Base-by-base conservation (phyloP, 2,888 invertebrate genomes). In the Mythimna loreyi region DNA sequence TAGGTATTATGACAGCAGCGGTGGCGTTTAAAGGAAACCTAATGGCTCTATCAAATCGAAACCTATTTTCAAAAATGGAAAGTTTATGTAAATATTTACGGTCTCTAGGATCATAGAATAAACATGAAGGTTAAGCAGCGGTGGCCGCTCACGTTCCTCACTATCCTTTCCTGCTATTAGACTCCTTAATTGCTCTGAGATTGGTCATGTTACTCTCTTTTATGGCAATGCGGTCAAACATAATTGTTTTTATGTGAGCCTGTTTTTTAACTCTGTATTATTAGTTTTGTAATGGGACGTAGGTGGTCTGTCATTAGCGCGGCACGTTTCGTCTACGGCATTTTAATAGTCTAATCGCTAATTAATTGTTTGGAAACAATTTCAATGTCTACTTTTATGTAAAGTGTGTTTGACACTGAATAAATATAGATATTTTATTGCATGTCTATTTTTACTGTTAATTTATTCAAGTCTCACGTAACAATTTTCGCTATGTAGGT, bases 221-320 rank as follows among this genome's bases (percentile, higher is more conserved):
- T 94, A 95, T 94, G 94, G 95, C 94, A 93, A 93, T 89, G 94
- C 94, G 95, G 94, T 93, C 94, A 92, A 92, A 92, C 90, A 90
- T 94, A 93, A 95, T 95, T 94, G 94, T 94, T 94, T 95, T 95
- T 94, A 95, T 93, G 94, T 89, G 90, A 90, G 92, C 90, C 93
- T 93, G 92, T 92, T 94, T 95, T 94, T 93, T 89, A 86, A 90
- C 83, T 79, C 60, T 64, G 73, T 80, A 83, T 85, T 93, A 93
- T 93, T 92, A 90, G 90, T 92, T 92, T 89, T 92, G 91, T 91
- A 89, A 90, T 87, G 82, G 87, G 83, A 85, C 82, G 90, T 90
- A 84, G 94, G 95, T 94, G 94, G 95, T 93, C 95, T 89, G 85
- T 90, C 89, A 92, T 93, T 92, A 92, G 89, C 81, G 83, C 79